Evolutionary conservation across 2,797 vertebrate species (phyloP), one percentile per base, ranked within the genome.

Genomic region (Artibeus jamaicensis): DNA sequence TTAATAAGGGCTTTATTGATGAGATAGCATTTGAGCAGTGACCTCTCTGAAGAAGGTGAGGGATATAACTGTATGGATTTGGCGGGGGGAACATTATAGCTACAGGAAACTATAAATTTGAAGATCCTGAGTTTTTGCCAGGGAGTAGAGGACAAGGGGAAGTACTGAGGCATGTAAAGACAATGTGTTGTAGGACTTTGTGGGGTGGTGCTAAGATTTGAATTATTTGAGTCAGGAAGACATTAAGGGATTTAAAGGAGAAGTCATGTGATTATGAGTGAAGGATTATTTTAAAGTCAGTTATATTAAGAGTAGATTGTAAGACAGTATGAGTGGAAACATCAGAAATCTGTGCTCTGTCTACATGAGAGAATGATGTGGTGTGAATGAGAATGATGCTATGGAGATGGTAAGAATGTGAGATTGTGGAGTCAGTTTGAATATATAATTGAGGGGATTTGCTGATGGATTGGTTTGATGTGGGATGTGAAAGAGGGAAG

Each of bases 281-380:
- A 86, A 89, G 32, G 34, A 86, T 92, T 71, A 62, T 96, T 89
- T 32, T 90, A 50, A 76, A 89, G 14, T 22, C 39, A 46, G 14
- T 9, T 93, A 9, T 85, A 11, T 88, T 97, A 37, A 95, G n/a
- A 94, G 37, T 86, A 95, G 44, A 57, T 82, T 81, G 6, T 84
- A 83, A 67, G n/a, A n/a, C 7, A 15, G 10, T 11, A 10, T 55
- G 44, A 8, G 18, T 73, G 18, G 57, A 50, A 90, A 65, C 18
- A 89, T 89, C 86, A 46, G 78, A 86, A 96, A 94, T 37, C n/a
- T 67, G 4, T 95, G 32, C 7, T 84, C 39, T 39, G 1, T 81
- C 46, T 37, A 59, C 37, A 18, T 82, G 48, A 74, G 26, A 68
- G 26, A 7, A 46, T 85, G n/a, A 42, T 89, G 32, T 89, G 26